Evolutionary conservation across 2,797 vertebrate species (phyloP), one percentile per base, ranked within the genome.

Genomic region (Synaphobranchus kaupii): DNA sequence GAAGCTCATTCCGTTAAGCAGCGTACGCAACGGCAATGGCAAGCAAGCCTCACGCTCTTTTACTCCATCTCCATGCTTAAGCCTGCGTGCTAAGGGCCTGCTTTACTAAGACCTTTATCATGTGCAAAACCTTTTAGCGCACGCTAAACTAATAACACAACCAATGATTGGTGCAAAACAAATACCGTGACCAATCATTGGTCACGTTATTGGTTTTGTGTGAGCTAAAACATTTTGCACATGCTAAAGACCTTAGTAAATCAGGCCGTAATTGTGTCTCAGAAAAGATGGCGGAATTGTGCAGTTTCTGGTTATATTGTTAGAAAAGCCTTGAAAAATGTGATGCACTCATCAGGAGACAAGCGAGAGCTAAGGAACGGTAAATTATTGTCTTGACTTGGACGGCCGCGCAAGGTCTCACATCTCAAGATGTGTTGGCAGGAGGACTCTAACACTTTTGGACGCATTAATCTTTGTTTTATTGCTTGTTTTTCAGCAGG

Each of bases 401-500:
- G 73, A 44, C 20, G 5, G 44, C 44, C 13, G 17, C 20, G 13
- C 20, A 15, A 25, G 17, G n/a, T 44, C 8, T 78, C 73, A 47
- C 20, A 22, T 44, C 34, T 20, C 73, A 80, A 76, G 44, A 76
- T 34, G 15, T 25, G 47, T 25, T 48, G 47, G 39, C 22, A 80
- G 9, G 44, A 80, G 22, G 76, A 6, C 5, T 5, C 3, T 48
- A 47, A 25, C 76, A 80, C 76, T 47, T 44, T 47, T 80, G 39
- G 47, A 80, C 44, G 25, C 39, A 48, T 80, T 80, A 80, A 44
- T 80, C 47, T 80, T 10, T 5, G 1, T 20, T 80, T 48, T 47
- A 48, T 80, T 10, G n/a, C 76, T 80, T 80, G 76, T 80, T 80
- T 71, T 39, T 39, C 71, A 25, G 76, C 76, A 80, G 44, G 76